These are phyloP conservation scores for Colius striatus DNA, from an alignment of 2,113 vertebrate species.

Conservation along the genomic window DNA sequence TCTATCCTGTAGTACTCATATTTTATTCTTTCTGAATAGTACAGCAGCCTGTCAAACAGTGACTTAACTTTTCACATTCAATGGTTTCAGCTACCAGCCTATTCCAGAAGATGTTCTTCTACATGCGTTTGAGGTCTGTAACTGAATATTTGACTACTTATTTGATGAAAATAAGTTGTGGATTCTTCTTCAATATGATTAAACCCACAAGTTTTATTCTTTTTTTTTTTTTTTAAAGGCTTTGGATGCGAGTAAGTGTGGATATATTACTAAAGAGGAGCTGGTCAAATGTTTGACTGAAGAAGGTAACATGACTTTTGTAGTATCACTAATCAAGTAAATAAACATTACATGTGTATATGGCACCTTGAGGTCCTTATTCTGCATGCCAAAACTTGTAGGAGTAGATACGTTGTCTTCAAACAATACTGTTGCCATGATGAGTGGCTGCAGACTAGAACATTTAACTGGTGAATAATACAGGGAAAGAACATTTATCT, in stretches of 20 bases:
- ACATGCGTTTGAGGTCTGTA: slow-evolving; percentile 90
- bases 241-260: slow-evolving; percentile 87
- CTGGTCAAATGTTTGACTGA: slow-evolving; percentile 87
- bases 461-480: not conserved
- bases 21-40: not conserved
- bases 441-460: not conserved
- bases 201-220: not conserved
- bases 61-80: slow-evolving; percentile 26
- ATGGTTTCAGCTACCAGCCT: slow-evolving; percentile 83
- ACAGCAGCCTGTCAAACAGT: not conserved
- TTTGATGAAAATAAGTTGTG: not conserved
- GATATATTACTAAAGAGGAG: slow-evolving; percentile 85
- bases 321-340: slow-evolving; percentile 6
- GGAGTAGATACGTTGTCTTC: not conserved
- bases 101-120: slow-evolving; percentile 87
- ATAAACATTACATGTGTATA: not conserved
- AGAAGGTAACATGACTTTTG: slow-evolving; percentile 81
- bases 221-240: slow-evolving; percentile 78
- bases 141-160: not conserved
- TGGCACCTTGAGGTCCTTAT: not conserved
- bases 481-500: not conserved
- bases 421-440: not conserved
- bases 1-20: not conserved
- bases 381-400: not conserved
- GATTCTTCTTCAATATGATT: not conserved